Conservation (phyloP, 2,113 vertebrate genomes). For the Microtus montanus region DNA sequence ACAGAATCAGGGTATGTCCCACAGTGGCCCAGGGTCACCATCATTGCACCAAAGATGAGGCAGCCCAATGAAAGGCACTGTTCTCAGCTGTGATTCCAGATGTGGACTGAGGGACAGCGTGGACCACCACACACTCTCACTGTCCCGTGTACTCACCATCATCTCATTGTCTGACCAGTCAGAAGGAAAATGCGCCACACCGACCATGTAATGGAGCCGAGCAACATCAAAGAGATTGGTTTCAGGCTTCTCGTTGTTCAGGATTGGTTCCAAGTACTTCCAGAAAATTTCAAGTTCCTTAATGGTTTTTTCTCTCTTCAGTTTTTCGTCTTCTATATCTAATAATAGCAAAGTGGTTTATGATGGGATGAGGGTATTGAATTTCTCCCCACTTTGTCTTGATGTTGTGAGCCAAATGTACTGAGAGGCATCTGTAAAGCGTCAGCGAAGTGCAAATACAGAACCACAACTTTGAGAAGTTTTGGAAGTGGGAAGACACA, state of each 20-base stretch:
- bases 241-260: constrained; percentile 86
- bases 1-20: not conserved
- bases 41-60: not conserved
- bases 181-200: constrained; percentile 76
- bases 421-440: not conserved
- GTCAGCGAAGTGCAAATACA: constrained; percentile 31
- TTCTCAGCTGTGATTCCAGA: not conserved
- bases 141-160: constrained; percentile 85
- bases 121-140: not conserved
- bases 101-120: not conserved
- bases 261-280: constrained; percentile 89
- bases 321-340: constrained; percentile 81
- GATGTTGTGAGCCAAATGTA: not conserved
- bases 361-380: not conserved
- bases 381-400: not conserved
- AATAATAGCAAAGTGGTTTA: constrained; percentile 60
- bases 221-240: constrained; percentile 90
- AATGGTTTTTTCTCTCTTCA: constrained; percentile 71
- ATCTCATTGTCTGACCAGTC: constrained; percentile 82
- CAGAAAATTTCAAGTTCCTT: constrained; percentile 90
- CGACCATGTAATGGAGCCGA: constrained; percentile 85
- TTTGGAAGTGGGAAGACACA: not conserved
- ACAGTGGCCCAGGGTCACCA: not conserved
- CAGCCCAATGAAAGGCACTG: not conserved
- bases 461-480: not conserved